Evolutionary conservation across 2,888 invertebrate species (phyloP).

Genomic region (Megalurothrips usitatus): DNA sequence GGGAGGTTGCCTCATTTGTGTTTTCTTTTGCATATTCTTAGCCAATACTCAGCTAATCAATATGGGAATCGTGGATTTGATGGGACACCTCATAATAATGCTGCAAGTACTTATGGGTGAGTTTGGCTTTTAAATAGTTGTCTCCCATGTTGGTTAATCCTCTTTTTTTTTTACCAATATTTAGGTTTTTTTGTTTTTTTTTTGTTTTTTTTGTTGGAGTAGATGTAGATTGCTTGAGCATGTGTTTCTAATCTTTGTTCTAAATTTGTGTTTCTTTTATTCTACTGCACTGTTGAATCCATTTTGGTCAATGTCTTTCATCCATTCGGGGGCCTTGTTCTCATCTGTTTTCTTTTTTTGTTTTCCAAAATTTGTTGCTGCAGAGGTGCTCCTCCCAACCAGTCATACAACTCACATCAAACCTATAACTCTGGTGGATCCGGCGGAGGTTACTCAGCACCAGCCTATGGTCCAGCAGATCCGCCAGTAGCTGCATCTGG

Average conservation of each 20-base stretch:
- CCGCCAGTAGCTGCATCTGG: not conserved
- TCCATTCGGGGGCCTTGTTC: not conserved
- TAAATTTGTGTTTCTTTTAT: not conserved
- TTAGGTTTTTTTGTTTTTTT: not conserved
- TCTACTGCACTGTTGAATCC: not conserved
- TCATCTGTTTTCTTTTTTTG: not conserved
- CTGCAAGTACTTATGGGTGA: not conserved
- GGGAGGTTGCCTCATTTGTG: not conserved
- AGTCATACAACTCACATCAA: not conserved
- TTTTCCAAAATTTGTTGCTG: not conserved
- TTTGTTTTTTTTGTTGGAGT: not conserved
- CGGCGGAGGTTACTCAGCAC: not conserved
- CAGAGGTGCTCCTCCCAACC: slow-evolving; percentile 2
- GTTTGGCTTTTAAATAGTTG: slow-evolving; percentile 7
- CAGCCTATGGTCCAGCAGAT: not conserved
- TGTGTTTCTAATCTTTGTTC: not conserved
- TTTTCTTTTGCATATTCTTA: slow-evolving; percentile 2
- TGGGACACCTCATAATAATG: not conserved
- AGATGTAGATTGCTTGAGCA: not conserved
- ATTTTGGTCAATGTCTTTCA: not conserved
- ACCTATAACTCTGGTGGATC: not conserved
- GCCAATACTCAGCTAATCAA: not conserved
- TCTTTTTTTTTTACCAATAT: not conserved
- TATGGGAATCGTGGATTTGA: slow-evolving; percentile 14
- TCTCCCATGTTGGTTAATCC: not conserved